These are phyloP conservation scores for Camponotus pennsylvanicus DNA, from an alignment of 1,140 invertebrate species.

Conservation along the genomic window DNA sequence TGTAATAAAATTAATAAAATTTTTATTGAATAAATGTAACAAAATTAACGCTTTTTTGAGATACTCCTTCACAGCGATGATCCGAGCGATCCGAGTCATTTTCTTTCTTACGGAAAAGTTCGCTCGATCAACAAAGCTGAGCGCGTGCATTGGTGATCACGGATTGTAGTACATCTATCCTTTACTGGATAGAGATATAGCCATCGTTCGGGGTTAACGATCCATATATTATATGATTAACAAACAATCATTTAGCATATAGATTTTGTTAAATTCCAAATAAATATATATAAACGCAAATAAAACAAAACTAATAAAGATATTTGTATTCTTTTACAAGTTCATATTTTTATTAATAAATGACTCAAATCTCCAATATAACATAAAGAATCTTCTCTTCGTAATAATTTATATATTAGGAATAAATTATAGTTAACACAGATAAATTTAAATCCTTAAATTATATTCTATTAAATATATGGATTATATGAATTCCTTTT, in stretches of 20 bases:
- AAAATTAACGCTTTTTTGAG: slow-evolving; percentile 89
- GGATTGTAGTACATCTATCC: background rate
- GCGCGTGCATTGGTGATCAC: background rate
- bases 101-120: slow-evolving; percentile 65
- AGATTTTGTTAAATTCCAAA: too few species aligned
- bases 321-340: too few species aligned
- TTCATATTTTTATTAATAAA: too few species aligned
- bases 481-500: too few species aligned
- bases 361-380: too few species aligned
- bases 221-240: background rate
- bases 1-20: too few species aligned
- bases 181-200: slow-evolving; percentile 20
- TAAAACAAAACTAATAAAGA: background rate
- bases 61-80: slow-evolving; percentile 88
- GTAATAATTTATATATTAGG: too few species aligned
- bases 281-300: too few species aligned
- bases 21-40: too few species aligned
- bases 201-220: background rate
- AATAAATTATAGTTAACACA: background rate
- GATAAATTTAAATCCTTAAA: too few species aligned
- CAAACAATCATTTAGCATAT: too few species aligned
- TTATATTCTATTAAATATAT: background rate
- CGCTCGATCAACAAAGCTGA: background rate
- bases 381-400: too few species aligned
- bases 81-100: slow-evolving; percentile 86